A percentile compares a stretch with the other conserved stretches of the same genome.
These are phyloP conservation scores for Neodiprion pinetum DNA, from an alignment of 1,140 invertebrate species.

Conservation along the genomic window DNA sequence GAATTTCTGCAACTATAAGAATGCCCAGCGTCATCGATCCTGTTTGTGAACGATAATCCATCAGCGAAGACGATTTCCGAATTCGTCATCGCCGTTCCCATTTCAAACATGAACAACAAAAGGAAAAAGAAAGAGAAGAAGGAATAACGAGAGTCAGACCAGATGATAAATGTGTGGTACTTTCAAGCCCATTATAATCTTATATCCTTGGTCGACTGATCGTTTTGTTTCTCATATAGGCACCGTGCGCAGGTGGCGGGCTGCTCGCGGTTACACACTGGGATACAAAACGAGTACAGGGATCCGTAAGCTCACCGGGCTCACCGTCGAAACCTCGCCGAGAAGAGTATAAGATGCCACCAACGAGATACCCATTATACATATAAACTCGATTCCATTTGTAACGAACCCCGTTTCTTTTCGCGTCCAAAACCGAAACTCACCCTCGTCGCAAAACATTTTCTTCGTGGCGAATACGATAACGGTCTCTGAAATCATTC, in stretches of 20 bases:
- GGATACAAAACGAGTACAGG: slow-evolving; percentile 59
- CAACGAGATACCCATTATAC: slow-evolving; percentile 58
- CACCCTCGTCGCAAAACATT: too few species aligned
- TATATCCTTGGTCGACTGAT: slow-evolving; percentile 42
- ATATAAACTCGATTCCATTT: slow-evolving; percentile 60
- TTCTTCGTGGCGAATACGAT: too few species aligned
- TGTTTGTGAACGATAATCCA: too few species aligned
- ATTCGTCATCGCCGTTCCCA: too few species aligned
- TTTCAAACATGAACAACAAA: slow-evolving; percentile 42
- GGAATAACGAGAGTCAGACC: not conserved
- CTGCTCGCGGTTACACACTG: slow-evolving; percentile 36
- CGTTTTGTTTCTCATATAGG: slow-evolving; percentile 44
- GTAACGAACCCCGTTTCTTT: slow-evolving; percentile 63
- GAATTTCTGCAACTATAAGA: too few species aligned
- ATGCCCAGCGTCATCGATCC: too few species aligned
- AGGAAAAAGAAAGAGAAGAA: not conserved
- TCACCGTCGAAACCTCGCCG: slow-evolving; percentile 19
- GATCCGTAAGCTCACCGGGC: slow-evolving; percentile 44
- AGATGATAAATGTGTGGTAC: slow-evolving; percentile 57
- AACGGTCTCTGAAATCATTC: too few species aligned
- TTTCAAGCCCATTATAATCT: slow-evolving; percentile 59
- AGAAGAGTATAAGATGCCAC: slow-evolving; percentile 49
- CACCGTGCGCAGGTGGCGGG: slow-evolving; percentile 47
- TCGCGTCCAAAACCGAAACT: slow-evolving; percentile 42
- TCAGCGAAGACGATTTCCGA: too few species aligned